Evolutionary conservation across 2,888 invertebrate genomes (phyloP), one percentile per base, ranked within the genome.

Genomic region (Cosmorhoe ocellata): DNA sequence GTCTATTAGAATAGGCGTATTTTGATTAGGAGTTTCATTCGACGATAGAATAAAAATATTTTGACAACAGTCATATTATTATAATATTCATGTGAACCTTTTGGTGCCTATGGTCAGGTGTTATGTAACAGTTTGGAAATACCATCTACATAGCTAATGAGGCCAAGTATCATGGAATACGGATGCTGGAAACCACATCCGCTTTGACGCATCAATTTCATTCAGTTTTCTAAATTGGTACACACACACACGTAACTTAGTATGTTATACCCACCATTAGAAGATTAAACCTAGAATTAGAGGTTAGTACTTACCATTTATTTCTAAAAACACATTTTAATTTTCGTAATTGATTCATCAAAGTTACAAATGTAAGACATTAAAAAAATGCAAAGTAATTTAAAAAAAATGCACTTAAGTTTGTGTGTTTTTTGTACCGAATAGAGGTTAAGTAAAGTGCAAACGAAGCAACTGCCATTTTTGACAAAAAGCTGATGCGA

Each of bases 21-120:
- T 84, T 76, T 81, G 80, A 73, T 79, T 73, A 62, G 55, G 56
- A 59, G 54, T 63, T 59, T 66, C 71, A 75, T 72, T 69, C 57
- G 59, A 64, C 63, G 69, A 69, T 75, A 74, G 69, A 69, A 66
- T 68, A 76, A 76, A 76, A 78, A 79, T 81, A 76, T 83, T 81
- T 75, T 74, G 69, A 73, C 60, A 75, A 69, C 58, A 59, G 56
- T 43, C 45, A 52, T 24, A 24, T 7, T 24, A 24, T 7, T 43
- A 22, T 44, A 40, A 43, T 49, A 49, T 24, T 26, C 51, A 33
- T 53, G 49, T n/a, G 57, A 56, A 53, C 48, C 36, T 11, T 34
- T 38, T 11, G 31, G 3, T 18, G 18, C 18, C 18, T 14, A 36
- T 27, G 30, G 34, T 14, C 22, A 30, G 42, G 39, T 8, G 37